Evolutionary conservation across 2,888 invertebrate species (phyloP), one percentile per base, ranked within the genome.

Genomic region (Pristionchus entomophagus): DNA sequence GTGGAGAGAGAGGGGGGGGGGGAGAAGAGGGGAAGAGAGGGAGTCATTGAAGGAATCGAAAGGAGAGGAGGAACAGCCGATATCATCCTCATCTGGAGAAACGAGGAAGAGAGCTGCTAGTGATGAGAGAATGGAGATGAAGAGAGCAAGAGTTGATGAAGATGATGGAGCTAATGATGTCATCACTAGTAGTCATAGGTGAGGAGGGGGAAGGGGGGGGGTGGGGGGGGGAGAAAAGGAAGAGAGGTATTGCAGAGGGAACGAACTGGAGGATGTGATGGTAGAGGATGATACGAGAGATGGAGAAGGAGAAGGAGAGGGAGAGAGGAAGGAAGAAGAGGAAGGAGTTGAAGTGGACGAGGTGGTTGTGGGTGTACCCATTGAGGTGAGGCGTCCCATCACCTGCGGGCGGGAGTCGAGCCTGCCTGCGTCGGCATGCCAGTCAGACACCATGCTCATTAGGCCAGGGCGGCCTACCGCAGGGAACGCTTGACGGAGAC

Each of bases 111-210:
- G 81, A 81, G 56, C 35, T 38, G 81, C 81, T 4, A 81, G 32
- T 41, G 81, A 81, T 53, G 81, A 81, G 17, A 81, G 35, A 38
- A n/a, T 35, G n/a, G 81, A 81, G 32, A 56, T n/a, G 38, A 81
- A 81, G 56, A 81, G 81, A 38, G 81, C 81, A 10, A 81, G 81
- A 56, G 38, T 81, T 35, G 81, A 81, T 14, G 81, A 81, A 12
- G 56, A 56, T 2, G 81, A 81, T 3, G 81, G 56, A 53, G 78
- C 35, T 49, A 38, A 78, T 78, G 78, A 78, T 49, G 49, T 78
- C 49, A 78, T 78, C 19, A 49, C 78, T 8, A 78, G 78, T 49
- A 78, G 78, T 78, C 78, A 78, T 17, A 69, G 69, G 69, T 69
- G 19, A 22, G 41, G 38, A 69, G 41, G 19, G 69, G 29, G 22